A percentile compares a stretch with the other conserved stretches of the same genome.
Conservation (phyloP, 2,113 vertebrate species). For the Setophaga kirtlandii region DNA sequence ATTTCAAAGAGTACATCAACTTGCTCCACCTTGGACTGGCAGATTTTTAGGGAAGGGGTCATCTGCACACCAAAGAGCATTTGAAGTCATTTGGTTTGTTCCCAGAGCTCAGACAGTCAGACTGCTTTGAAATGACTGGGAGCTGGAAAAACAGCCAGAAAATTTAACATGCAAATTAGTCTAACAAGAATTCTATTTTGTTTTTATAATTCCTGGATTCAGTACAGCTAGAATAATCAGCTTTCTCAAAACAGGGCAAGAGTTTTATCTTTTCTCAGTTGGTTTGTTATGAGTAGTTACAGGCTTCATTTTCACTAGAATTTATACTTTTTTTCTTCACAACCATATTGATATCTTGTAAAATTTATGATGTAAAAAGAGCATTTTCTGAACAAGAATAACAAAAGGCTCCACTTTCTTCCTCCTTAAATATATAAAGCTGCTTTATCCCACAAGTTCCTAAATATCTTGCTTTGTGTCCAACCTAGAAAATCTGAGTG, state of each 20-base stretch:
- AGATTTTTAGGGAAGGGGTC: constrained; percentile 53
- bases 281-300: not conserved
- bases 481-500: not conserved
- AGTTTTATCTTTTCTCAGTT: not conserved
- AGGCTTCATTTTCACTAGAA: not conserved
- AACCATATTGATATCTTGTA: not conserved
- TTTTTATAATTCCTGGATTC: constrained; percentile 52
- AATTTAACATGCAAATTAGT: constrained; percentile 53
- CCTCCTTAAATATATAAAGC: not conserved
- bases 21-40: not conserved
- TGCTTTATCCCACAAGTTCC: not conserved
- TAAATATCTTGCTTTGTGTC: not conserved
- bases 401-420: not conserved
- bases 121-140: constrained; percentile 53
- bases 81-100: constrained; percentile 38
- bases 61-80: constrained; percentile 37
- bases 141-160: constrained; percentile 57
- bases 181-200: constrained; percentile 49
- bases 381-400: not conserved
- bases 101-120: constrained; percentile 30
- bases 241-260: not conserved
- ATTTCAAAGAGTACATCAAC: constrained; percentile 36
- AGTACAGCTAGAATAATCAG: constrained; percentile 13
- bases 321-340: not conserved
- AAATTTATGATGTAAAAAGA: not conserved